These are phyloP conservation scores for Neuroscelio doddi DNA, from an alignment of 2,888 invertebrate species.

Conservation along the genomic window DNA sequence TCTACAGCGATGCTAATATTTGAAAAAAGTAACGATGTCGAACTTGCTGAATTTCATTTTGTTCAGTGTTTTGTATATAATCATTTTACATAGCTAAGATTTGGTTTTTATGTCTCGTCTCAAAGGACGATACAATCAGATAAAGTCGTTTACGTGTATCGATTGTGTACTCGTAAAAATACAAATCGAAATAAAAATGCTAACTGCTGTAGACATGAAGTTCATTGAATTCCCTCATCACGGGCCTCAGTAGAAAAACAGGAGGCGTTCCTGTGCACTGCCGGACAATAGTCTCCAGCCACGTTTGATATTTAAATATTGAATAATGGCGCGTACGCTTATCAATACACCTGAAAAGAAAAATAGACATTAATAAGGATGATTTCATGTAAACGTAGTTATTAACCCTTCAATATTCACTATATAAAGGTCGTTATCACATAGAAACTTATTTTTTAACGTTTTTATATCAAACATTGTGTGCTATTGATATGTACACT, in stretches of 20 bases:
- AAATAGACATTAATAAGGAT: slow-evolving; percentile 24
- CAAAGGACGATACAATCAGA: slow-evolving; percentile 15
- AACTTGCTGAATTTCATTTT: slow-evolving; percentile 46
- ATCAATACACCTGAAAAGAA: slow-evolving; percentile 82
- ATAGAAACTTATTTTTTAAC: too few species aligned
- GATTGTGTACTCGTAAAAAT: slow-evolving; percentile 58
- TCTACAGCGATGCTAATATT: slow-evolving; percentile 39
- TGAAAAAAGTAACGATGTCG: slow-evolving; percentile 33
- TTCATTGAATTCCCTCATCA: slow-evolving; percentile 21
- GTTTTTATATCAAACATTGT: too few species aligned
- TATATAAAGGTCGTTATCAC: neutral
- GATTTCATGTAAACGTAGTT: too few species aligned
- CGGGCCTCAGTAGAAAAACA: slow-evolving; percentile 84
- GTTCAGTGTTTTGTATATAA: slow-evolving; percentile 25
- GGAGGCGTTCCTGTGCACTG: slow-evolving; percentile 88
- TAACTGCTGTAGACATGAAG: slow-evolving; percentile 58
- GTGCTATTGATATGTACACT: too few species aligned
- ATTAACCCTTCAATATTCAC: slow-evolving; percentile 70
- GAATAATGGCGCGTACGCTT: slow-evolving; percentile 89
- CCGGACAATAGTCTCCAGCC: slow-evolving; percentile 91
- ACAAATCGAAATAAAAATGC: slow-evolving; percentile 64
- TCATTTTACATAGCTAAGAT: neutral
- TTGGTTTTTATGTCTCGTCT: slow-evolving; percentile 35
- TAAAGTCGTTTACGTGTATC: slow-evolving; percentile 41
- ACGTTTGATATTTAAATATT: slow-evolving; percentile 90